Base-by-base conservation (phyloP, 2,797 vertebrate genomes). In the Esox lucius region DNA sequence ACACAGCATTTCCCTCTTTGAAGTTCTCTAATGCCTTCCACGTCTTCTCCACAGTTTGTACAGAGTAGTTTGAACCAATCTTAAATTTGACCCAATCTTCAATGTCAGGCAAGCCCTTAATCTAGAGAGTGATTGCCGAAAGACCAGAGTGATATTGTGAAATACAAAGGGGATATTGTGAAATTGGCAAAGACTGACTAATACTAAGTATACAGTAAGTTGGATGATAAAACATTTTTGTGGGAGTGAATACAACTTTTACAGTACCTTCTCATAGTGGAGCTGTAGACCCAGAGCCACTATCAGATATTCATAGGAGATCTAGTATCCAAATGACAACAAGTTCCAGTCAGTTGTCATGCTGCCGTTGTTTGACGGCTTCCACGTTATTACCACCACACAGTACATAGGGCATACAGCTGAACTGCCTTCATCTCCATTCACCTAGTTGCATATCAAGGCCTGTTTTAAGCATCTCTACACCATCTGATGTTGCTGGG, bases 101-200 rank as follows among this genome's bases (percentile, higher is more conserved):
- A 91, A 99, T 97, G 75, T 99, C 97, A 28, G 97, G 97, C 39
- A 99, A 91, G 59, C 98, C 98, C 93, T 97, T 99, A 71, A 99
- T 95, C 98, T 99, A 90, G 24, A 84, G 65, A n/a, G 8, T 56
- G 65, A 67, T n/a, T 64, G 33, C 51, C 35, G 26, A 77, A 73
- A 72, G 70, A 24, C 4, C 70, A 5, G 35, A 16, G 42, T 4
- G 8, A 59, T 68, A 74, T 24, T 56, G 42, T 46, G 42, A 0
- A 19, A 48, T 28, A 5, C 35, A 39, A 39, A 39, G 1, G 35
- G 35, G 56, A 59, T 62, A 74, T 24, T 56, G 42, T 46, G 2
- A 46, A 28, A 35, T 16, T 64, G 61, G 61, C 59, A 62, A 24
- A 16, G n/a, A 49, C 26, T 11, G 15, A 9, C 16, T 51, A 26